These are phyloP conservation scores for Galago senegalensis DNA, from an alignment of 2,797 vertebrate genomes.

Conservation along the genomic window DNA sequence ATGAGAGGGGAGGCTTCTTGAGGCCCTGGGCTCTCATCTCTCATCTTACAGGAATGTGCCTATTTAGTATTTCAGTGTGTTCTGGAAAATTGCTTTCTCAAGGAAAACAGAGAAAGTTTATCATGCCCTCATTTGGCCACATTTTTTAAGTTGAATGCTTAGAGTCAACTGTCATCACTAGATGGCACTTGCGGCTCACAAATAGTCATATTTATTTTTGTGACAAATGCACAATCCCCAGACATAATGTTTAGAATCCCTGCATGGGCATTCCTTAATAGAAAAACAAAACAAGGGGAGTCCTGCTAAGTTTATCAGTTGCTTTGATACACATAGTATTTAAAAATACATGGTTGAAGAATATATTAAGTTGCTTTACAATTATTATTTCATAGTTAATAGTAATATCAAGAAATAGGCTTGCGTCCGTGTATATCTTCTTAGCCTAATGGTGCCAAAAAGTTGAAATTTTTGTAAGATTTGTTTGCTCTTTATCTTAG, in stretches of 20 bases:
- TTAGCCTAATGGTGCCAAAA: not conserved
- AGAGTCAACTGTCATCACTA: conserved; percentile 72
- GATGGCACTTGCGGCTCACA: conserved; percentile 77
- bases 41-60: conserved; percentile 2
- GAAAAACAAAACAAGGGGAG: conserved; percentile 41
- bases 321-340: not conserved
- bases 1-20: conserved; percentile 1
- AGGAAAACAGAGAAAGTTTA: not conserved
- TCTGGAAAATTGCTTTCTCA: conserved; percentile 56
- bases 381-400: conserved; percentile 19
- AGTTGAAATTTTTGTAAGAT: conserved; percentile 48
- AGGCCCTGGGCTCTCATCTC: not conserved
- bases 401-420: not conserved
- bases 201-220: not conserved
- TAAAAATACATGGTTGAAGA: conserved; percentile 60
- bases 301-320: not conserved
- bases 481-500: conserved; percentile 49
- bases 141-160: conserved; percentile 47
- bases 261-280: not conserved
- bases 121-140: conserved; percentile 1
- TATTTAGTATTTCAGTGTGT: conserved; percentile 45
- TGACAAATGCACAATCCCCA: not conserved
- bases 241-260: not conserved
- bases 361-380: conserved; percentile 47
- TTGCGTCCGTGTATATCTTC: not conserved